A percentile compares a stretch with the other conserved stretches of the same genome.
phyloP scores from a whole-genome alignment of 2,797 vertebrate genomes.

The Aplochiton taeniatus region DNA sequence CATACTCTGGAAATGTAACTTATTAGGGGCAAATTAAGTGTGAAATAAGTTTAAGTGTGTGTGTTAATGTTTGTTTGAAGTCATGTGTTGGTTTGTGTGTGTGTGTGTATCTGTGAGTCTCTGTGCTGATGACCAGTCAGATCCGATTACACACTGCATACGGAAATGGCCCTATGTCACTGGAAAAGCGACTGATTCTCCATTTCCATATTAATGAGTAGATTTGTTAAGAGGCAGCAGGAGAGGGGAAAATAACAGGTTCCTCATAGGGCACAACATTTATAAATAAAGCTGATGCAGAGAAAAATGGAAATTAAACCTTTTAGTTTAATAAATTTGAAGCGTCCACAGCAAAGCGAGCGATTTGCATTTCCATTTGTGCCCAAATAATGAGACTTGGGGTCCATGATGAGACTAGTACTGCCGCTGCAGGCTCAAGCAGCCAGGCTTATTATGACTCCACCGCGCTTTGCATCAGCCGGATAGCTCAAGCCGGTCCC shows the following conservation, averaged over 20 bases:
- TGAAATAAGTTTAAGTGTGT: conserved; percentile 38
- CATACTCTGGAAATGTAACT: too few relatives aligned
- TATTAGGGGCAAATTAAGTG: too few relatives aligned
- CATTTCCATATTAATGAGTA: conserved; percentile 99
- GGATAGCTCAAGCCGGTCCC: too few relatives aligned
- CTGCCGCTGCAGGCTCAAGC: conserved; percentile 67
- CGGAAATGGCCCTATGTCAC: conserved; percentile 92
- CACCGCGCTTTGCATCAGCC: conserved; percentile 11
- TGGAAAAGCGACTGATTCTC: conserved; percentile 97
- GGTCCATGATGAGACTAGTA: conserved; percentile 76
- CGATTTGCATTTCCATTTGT: conserved; percentile 96
- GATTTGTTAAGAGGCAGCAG: conserved; percentile 98
- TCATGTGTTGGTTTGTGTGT: conserved; percentile 29
- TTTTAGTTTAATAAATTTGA: conserved; percentile 99
- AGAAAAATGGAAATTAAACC: conserved; percentile 99
- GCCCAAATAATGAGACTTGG: conserved; percentile 84
- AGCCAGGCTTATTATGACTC: conserved; percentile 67
- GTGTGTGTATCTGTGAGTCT: conserved; percentile 54
- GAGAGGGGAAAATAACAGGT: conserved; percentile 95
- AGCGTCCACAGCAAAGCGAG: conserved; percentile 87
- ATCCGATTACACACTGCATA: conserved; percentile 94
- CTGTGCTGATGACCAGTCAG: conserved; percentile 88
- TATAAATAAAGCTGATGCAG: conserved; percentile 99
- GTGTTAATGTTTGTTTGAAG: background rate
- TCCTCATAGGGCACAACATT: conserved; percentile 99